Percentiles rank a stretch among this genome's conserved stretches.
These are phyloP conservation scores for Microplitis manilae DNA, from an alignment of 2,888 invertebrate species.

Conservation along the genomic window DNA sequence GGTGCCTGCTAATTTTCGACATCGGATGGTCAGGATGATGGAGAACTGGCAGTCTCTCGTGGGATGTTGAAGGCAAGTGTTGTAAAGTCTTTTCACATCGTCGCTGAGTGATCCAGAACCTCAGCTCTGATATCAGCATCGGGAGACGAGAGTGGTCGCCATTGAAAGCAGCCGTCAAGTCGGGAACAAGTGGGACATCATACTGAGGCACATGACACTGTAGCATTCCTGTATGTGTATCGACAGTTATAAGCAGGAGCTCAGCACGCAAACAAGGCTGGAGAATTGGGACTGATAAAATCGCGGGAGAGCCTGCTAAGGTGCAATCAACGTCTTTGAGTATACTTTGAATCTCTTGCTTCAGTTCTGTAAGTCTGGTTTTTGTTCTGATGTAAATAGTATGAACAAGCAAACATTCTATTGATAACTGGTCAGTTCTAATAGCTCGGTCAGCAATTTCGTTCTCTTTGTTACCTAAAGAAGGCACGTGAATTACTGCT, in stretches of 20 bases:
- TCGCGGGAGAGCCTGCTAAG: slow-evolving; percentile 92
- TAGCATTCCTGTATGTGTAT: slow-evolving; percentile 93
- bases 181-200: slow-evolving; percentile 83
- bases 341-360: slow-evolving; percentile 82
- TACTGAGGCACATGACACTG: slow-evolving; percentile 95
- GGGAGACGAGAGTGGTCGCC: slow-evolving; percentile 81
- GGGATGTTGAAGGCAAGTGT: slow-evolving; percentile 91
- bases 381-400: slow-evolving; percentile 95
- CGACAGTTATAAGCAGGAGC: slow-evolving; percentile 92
- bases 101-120: slow-evolving; percentile 92
- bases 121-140: slow-evolving; percentile 79
- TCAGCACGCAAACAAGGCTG: slow-evolving; percentile 93
- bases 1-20: slow-evolving; percentile 82
- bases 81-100: slow-evolving; percentile 96
- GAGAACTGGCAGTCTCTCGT: slow-evolving; percentile 87
- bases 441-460: slow-evolving; percentile 85
- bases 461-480: slow-evolving; percentile 79
- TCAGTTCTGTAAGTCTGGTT: slow-evolving; percentile 86
- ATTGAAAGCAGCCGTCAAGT: slow-evolving; percentile 86
- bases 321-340: slow-evolving; percentile 83
- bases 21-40: slow-evolving; percentile 86
- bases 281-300: slow-evolving; percentile 90
- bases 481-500: slow-evolving; percentile 80
- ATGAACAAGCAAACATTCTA: slow-evolving; percentile 94
- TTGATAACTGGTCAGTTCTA: slow-evolving; percentile 91